Conservation (phyloP, 1,140 invertebrate genomes). For the Drosophila trapezifrons region DNA sequence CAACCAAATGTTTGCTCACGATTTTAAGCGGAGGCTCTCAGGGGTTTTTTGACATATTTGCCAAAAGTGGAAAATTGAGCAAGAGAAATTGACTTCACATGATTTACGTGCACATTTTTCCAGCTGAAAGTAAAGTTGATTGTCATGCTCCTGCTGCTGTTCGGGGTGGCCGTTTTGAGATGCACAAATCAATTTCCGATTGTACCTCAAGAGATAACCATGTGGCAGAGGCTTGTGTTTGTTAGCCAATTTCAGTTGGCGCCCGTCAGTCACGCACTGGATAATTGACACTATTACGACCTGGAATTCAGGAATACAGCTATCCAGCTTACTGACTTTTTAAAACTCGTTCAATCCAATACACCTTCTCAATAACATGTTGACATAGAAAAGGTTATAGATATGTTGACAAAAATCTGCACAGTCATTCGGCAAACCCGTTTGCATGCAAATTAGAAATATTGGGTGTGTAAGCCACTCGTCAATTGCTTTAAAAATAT, state of each 20-base stretch:
- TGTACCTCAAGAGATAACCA: conserved; percentile 61
- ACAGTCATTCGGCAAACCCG: conserved; percentile 18
- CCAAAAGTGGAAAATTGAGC: conserved; percentile 78
- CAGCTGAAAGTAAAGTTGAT: conserved; percentile 59
- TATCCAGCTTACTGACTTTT: too few relatives aligned
- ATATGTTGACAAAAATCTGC: conserved; percentile 11
- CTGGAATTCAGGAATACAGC: too few relatives aligned
- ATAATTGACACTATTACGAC: not conserved
- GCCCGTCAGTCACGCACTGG: not conserved
- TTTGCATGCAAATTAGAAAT: conserved; percentile 30
- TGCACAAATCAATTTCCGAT: conserved; percentile 50
- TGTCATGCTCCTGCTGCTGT: conserved; percentile 56
- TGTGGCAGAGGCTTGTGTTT: conserved; percentile 20
- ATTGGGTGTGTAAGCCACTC: conserved; percentile 16
- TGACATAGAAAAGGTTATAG: conserved; percentile 15
- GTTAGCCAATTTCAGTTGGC: conserved; percentile 14
- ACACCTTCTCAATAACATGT: not conserved
- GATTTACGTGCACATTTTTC: conserved; percentile 74
- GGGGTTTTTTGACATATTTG: conserved; percentile 74
- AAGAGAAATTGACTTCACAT: conserved; percentile 80
- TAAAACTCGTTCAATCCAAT: not conserved
- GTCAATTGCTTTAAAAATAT: conserved; percentile 27
- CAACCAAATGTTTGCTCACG: conserved; percentile 76
- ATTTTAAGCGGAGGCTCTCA: conserved; percentile 54
- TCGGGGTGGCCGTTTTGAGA: conserved; percentile 39